Evolutionary conservation across 2,797 vertebrate species (phyloP), one percentile per base, ranked within the genome.

Genomic region (Falco cherrug): DNA sequence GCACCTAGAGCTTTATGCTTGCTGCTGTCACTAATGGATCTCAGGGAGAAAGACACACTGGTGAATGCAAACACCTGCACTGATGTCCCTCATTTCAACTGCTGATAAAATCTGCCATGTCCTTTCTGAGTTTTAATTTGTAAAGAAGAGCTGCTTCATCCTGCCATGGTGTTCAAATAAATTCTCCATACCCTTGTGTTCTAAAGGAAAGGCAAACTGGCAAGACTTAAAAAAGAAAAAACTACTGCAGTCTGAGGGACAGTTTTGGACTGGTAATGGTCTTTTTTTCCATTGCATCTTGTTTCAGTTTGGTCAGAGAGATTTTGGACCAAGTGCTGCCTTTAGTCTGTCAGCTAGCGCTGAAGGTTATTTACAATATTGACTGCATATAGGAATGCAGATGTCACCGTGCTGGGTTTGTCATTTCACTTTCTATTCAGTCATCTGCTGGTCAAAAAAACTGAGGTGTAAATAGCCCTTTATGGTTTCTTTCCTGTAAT

Each of bases 1-100:
- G 96, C 98, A 98, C 98, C 98, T 97, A 97, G 98, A 98, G 98
- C 98, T 98, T 97, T 93, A 96, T 96, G 97, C 97, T 98, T 97
- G 97, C 97, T 98, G 97, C 97, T 98, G 98, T 98, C 97, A 96
- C 97, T 97, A 90, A 97, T 90, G 94, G 82, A 54, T 87, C 90
- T 94, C 53, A 16, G 95, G 89, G 96, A 97, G 84, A 78, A 84
- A 95, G 84, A 74, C 75, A 83, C 81, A 54, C 47, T 39, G 70
- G 94, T 84, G 84, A 97, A 93, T 95, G 96, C 97, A 84, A 98
- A 98, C 98, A 98, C 98, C 98, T 98, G 98, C 98, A 98, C 97
- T 90, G 83, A 64, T 67, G 79, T 87, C 92, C 54, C 88, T 90
- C 65, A 69, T 60, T 80, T 78, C 90, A 81, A 5, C 74, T 70